Conservation (phyloP, 1,140 invertebrate genomes). For the Zaprionus capensis region DNA sequence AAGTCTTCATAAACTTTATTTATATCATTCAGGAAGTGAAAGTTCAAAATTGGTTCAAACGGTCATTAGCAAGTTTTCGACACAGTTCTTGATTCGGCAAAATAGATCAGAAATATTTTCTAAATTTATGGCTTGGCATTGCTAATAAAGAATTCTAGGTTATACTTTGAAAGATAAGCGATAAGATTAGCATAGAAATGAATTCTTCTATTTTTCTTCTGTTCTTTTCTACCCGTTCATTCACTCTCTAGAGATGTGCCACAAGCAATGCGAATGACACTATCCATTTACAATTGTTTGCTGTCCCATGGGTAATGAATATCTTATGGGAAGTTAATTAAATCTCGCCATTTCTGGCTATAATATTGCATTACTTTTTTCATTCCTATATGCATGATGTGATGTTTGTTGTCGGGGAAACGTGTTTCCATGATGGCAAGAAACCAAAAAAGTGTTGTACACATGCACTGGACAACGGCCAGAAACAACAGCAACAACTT, state of each 20-base stretch:
- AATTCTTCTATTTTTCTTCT: background rate
- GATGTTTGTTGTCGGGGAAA: slow-evolving; percentile 37
- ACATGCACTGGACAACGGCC: slow-evolving; percentile 21
- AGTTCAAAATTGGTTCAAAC: background rate
- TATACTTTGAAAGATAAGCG: too few species aligned
- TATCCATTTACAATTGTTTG: slow-evolving; percentile 29
- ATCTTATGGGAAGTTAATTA: slow-evolving; percentile 80
- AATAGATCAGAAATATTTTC: background rate
- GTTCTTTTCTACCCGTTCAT: background rate
- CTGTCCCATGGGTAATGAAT: slow-evolving; percentile 70
- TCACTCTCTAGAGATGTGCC: background rate
- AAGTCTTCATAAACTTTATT: background rate
- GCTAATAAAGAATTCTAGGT: too few species aligned
- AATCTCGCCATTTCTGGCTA: slow-evolving; percentile 40
- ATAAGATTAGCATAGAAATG: too few species aligned
- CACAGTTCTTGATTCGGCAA: background rate
- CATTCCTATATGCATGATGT: slow-evolving; percentile 29
- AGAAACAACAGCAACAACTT: slow-evolving; percentile 24
- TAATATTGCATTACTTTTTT: slow-evolving; percentile 47
- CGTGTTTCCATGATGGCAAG: slow-evolving; percentile 45
- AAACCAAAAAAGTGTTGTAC: slow-evolving; percentile 39
- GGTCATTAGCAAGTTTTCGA: background rate
- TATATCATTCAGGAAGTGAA: background rate
- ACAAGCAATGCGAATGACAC: slow-evolving; percentile 3
- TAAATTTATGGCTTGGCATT: too few species aligned